Conservation (phyloP, 53 echinoderm and acorn worm genomes). For the Hippasteria phrygiana region DNA sequence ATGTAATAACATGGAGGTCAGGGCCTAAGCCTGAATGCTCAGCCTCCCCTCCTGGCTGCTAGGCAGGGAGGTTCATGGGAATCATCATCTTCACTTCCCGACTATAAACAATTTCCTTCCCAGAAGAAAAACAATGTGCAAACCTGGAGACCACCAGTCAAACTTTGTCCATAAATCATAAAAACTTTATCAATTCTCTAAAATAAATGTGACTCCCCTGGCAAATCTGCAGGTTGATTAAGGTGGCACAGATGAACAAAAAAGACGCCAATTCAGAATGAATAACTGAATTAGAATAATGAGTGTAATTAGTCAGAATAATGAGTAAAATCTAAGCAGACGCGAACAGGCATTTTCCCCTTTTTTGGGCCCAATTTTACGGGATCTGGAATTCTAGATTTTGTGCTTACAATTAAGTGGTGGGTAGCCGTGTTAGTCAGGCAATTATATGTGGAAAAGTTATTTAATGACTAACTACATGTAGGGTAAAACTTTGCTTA, state of each 20-base stretch:
- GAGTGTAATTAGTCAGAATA: neutral
- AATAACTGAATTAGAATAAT: too few species aligned
- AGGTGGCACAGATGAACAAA: too few species aligned
- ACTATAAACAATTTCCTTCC: neutral
- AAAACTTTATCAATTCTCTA: neutral
- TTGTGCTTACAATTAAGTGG: too few species aligned
- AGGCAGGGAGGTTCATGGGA: neutral
- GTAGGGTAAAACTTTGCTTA: too few species aligned
- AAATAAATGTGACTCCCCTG: neutral
- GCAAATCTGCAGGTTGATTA: too few species aligned
- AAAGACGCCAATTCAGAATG: too few species aligned
- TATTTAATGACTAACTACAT: too few species aligned
- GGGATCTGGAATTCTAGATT: too few species aligned
- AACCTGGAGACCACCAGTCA: neutral
- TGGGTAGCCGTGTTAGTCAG: too few species aligned
- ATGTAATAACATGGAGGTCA: slow-evolving; percentile 16
- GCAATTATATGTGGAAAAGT: too few species aligned
- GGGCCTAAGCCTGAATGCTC: too few species aligned
- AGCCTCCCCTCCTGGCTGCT: neutral
- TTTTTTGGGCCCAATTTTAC: too few species aligned
- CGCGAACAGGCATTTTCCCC: neutral
- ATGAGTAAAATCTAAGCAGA: neutral
- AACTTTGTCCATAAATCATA: neutral
- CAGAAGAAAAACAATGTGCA: neutral
- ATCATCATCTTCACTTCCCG: neutral